Evolutionary conservation across 2,797 vertebrate genomes (phyloP), one percentile per base, ranked within the genome.

Genomic region (Amphiprion clarkii): DNA sequence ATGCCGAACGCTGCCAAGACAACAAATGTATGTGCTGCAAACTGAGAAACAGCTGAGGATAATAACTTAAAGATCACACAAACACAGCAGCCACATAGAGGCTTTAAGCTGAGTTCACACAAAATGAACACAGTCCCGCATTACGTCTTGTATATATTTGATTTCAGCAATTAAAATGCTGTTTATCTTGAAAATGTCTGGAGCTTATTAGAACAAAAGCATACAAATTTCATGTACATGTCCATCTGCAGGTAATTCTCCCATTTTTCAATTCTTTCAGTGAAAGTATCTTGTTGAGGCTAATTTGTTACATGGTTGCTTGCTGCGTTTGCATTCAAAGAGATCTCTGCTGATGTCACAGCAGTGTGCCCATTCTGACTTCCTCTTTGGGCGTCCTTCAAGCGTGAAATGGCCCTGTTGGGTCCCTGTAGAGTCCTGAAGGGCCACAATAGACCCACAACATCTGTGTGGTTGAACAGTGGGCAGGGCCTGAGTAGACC

Each of bases 341-440:
- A 77, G 66, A 70, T 81, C 83, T 87, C 66, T 80, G 61, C 81
- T 86, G 87, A 89, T 86, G 85, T 87, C 88, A 88, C 78, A 84
- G 68, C 57, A 71, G 70, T 83, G 69, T 44, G 5, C 81, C 79
- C 81, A 79, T 85, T 91, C 83, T 91, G 81, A 90, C 88, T 91
- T 90, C 78, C 73, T 87, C 83, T 89, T 91, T 92, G 76, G 82
- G 66, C 65, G 0, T 88, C 78, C 67, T 66, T 83, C 78, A 88
- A 86, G 87, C 86, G 73, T 93, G 90, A 93, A 92, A 92, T 90
- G 83, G 54, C 79, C 87, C 86, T 46, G 84, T 85, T 77, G 91
- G 83, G 82, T 86, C 71, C 78, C 85, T 74, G 75, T 68, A 69
- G 88, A 78, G 85, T 77, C 78, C 60, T 71, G 33, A 33, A 57